Evolutionary conservation across 2,113 vertebrate species (phyloP), one percentile per base, ranked within the genome.

Genomic region (Mugil cephalus): DNA sequence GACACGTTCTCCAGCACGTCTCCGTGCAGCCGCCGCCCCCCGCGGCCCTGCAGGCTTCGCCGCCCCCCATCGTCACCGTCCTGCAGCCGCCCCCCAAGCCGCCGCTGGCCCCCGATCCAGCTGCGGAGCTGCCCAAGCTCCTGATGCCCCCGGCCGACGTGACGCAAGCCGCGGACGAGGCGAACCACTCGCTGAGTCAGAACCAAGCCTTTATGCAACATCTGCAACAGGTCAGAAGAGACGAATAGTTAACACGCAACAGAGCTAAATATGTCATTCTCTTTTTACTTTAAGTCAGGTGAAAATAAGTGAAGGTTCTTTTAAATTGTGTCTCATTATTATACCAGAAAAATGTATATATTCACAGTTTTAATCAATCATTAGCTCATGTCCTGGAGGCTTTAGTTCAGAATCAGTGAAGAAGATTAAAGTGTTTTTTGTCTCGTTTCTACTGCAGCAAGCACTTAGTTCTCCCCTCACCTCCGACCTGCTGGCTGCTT

Each of bases 141-240:
- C 11, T 92, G 77, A 62, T 91, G 55, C 84, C 88, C 38, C 86
- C 87, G 8, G 66, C 80, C 36, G 88, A 91, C 24, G 54, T 88
- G 62, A 87, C 55, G 64, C 88, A 80, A 34, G 85, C 42, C 11
- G 82, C 80, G 75, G 90, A 93, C 34, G 87, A 87, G 82, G 84
- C 72, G 64, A 59, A 80, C 55, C 70, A 84, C 40, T 74, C 82
- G 17, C 30, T 81, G 81, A 60, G 75, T 68, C 88, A 83, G 50
- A 92, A 89, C 84, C 89, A 94, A 71, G 85, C 75, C 82, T 92
- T 93, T 59, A 86, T 92, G 70, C 91, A 93, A 56, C 88, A 88
- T 60, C 69, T 92, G 53, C 90, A 93, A 71, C 90, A 94, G 92
- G 93, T 93, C n/a, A 77, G 87, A 59, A 35, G n/a, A n/a, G n/a